Evolutionary conservation across 2,113 vertebrate genomes (phyloP).

Genomic region (Myanophis thanlyinensis): DNA sequence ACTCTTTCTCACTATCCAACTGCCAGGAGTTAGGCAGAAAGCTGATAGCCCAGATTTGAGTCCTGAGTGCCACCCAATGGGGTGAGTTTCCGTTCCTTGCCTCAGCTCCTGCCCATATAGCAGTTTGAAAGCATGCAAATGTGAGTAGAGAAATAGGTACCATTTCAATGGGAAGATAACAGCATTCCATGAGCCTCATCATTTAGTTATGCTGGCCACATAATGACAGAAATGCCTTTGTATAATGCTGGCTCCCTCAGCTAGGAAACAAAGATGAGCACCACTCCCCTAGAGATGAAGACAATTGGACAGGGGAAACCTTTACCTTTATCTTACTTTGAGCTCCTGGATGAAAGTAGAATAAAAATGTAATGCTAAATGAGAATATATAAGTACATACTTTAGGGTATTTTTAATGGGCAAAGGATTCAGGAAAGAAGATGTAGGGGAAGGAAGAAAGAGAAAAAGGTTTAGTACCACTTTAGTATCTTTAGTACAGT

Average conservation of each 20-base stretch:
- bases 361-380: neutral
- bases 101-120: neutral
- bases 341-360: neutral
- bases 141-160: neutral
- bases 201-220: neutral
- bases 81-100: neutral
- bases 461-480: no score
- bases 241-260: neutral
- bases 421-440: neutral
- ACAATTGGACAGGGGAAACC: neutral
- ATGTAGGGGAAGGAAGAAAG: neutral
- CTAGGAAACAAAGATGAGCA: neutral
- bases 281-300: neutral
- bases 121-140: neutral
- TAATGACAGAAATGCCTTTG: neutral
- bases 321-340: neutral
- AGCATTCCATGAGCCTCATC: neutral
- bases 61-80: neutral
- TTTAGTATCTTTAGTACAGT: neutral
- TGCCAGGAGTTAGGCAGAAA: neutral
- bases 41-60: neutral
- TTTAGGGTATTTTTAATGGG: neutral
- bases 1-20: neutral
- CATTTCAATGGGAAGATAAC: neutral
- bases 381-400: neutral